Percentiles rank a stretch among this genome's conserved stretches.
These are phyloP conservation scores for Dicyrtoma fusca DNA, from an alignment of 2,888 invertebrate species.

Conservation along the genomic window DNA sequence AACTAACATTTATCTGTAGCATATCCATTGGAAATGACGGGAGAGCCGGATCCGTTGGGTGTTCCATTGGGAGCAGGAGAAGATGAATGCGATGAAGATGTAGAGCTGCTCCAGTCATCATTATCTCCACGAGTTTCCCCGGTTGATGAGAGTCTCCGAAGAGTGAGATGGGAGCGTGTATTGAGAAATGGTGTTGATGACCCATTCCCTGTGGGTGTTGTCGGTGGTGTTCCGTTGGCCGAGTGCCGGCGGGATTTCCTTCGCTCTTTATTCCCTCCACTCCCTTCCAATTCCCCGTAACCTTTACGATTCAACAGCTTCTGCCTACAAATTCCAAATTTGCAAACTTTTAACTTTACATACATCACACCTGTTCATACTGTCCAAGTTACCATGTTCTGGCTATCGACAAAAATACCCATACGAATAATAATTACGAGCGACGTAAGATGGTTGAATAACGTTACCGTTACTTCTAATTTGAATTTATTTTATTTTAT, in stretches of 20 bases:
- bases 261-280: conserved; percentile 63
- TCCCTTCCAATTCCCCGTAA: conserved; percentile 47
- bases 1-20: conserved; percentile 66
- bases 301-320: conserved; percentile 71
- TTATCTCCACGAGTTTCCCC: conserved; percentile 59
- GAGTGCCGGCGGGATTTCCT: conserved; percentile 79
- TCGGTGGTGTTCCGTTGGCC: conserved; percentile 66
- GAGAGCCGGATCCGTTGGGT: conserved; percentile 61
- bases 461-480: too few relatives aligned
- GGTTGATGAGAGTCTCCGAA: conserved; percentile 57
- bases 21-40: conserved; percentile 62
- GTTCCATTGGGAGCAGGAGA: too few relatives aligned
- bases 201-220: conserved; percentile 52
- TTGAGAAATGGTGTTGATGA: conserved; percentile 45
- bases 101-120: conserved; percentile 64
- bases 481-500: too few relatives aligned
- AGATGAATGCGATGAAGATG: conserved; percentile 64
- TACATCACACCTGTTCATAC: too few relatives aligned
- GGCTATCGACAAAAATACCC: too few relatives aligned
- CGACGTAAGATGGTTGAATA: too few relatives aligned
- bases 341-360: too few relatives aligned
- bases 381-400: too few relatives aligned
- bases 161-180: conserved; percentile 44
- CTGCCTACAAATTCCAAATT: conserved; percentile 63
- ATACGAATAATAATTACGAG: too few relatives aligned